phyloP scores from a whole-genome alignment of 2,113 vertebrate genomes.

The Lepisosteus osseus region DNA sequence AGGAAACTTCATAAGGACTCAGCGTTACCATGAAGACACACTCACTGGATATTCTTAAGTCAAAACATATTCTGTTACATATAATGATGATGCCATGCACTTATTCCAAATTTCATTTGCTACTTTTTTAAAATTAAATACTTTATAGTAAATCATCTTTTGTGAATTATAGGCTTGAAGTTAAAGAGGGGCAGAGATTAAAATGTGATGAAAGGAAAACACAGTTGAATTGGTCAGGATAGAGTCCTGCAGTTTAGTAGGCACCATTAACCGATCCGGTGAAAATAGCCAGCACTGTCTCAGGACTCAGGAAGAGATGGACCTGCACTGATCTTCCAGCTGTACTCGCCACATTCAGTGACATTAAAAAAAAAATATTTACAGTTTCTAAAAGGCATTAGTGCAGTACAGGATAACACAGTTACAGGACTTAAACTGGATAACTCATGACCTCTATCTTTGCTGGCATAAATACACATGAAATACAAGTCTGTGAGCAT shows the following conservation, averaged over 20 bases:
- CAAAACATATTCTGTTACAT: not conserved
- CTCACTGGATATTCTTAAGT: not conserved
- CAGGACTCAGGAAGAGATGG: constrained; percentile 1
- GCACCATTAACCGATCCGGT: constrained; percentile 15
- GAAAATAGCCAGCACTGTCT: constrained; percentile 17
- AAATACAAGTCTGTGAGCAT: not conserved
- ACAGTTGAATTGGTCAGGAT: constrained; percentile 10
- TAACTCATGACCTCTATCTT: constrained; percentile 5
- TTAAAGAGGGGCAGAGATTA: constrained; percentile 24
- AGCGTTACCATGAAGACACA: no score
- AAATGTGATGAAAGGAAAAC: constrained; percentile 32
- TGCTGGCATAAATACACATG: constrained; percentile 15
- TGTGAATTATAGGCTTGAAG: constrained; percentile 24
- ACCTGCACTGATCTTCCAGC: not conserved
- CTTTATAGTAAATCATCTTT: constrained; percentile 6
- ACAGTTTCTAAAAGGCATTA: constrained; percentile 27
- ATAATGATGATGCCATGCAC: not conserved
- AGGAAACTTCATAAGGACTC: no score
- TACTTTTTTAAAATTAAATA: not conserved
- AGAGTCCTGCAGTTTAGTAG: constrained; percentile 24
- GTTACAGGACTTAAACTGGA: constrained; percentile 1
- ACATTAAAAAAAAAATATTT: constrained; percentile 17
- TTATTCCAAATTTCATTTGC: not conserved
- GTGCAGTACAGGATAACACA: constrained; percentile 9
- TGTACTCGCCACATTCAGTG: not conserved